A percentile compares a stretch with the other conserved stretches of the same genome.
Evolutionary conservation across 1,140 invertebrate genomes (phyloP).

Genomic region (Halotydeus destructor): DNA sequence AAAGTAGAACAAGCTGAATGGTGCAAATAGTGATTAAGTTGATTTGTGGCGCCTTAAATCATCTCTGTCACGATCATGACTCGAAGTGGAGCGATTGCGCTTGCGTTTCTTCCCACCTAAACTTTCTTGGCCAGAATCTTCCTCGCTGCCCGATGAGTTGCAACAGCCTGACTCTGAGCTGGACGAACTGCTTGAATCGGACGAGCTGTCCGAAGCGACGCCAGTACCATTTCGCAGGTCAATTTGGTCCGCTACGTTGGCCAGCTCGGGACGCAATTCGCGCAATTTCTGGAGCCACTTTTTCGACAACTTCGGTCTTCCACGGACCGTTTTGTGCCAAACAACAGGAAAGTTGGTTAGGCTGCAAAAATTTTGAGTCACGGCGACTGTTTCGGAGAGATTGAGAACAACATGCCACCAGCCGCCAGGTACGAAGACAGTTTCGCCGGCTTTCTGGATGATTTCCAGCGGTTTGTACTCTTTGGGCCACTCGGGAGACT

Average conservation of each 20-base stretch:
- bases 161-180: constrained; percentile 28
- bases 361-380: constrained; percentile 96
- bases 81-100: no score
- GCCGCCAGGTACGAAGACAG: constrained; percentile 90
- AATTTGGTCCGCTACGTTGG: constrained; percentile 56
- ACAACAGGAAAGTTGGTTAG: constrained; percentile 75
- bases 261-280: constrained; percentile 56
- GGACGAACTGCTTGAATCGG: constrained; percentile 66
- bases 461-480: constrained; percentile 85
- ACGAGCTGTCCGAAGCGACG: constrained; percentile 79
- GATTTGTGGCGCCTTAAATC: no score
- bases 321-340: constrained; percentile 93
- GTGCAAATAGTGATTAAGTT: no score
- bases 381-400: constrained; percentile 79
- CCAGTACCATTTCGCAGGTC: constrained; percentile 68
- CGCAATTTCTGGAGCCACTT: constrained; percentile 53
- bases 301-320: constrained; percentile 75
- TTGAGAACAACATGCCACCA: constrained; percentile 99
- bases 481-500: constrained; percentile 65
- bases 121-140: constrained; percentile 51
- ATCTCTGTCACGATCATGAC: no score
- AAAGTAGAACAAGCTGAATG: no score
- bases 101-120: constrained; percentile 69
- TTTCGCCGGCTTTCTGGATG: constrained; percentile 88
- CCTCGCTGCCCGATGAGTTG: constrained; percentile 12